A percentile compares a stretch with the other conserved stretches of the same genome.
These are phyloP conservation scores for Tylochromis polylepis DNA, from an alignment of 2,113 vertebrate species.

Conservation along the genomic window DNA sequence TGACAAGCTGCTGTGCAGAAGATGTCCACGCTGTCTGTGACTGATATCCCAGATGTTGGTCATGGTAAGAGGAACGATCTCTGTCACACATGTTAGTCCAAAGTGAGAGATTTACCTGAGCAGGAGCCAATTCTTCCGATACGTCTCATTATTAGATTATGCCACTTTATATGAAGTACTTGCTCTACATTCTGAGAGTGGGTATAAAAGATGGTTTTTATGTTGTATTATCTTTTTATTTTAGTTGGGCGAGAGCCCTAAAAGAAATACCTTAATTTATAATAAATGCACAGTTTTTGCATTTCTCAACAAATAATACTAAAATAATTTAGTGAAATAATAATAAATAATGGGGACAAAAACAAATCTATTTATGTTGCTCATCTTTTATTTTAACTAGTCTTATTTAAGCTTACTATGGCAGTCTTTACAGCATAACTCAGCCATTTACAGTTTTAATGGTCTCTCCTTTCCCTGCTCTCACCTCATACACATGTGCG, in stretches of 20 bases:
- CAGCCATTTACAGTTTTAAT: background rate
- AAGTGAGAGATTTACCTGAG: background rate
- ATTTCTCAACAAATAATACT: background rate
- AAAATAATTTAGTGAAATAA: background rate
- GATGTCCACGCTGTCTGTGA: constrained; percentile 78
- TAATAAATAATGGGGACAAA: background rate
- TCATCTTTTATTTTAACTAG: background rate
- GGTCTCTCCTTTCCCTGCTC: background rate
- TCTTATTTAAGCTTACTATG: background rate
- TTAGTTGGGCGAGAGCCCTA: background rate
- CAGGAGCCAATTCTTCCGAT: background rate
- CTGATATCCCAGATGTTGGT: constrained; percentile 81
- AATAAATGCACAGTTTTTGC: background rate
- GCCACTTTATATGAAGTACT: background rate
- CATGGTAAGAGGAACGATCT: constrained; percentile 67
- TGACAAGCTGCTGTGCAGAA: constrained; percentile 79
- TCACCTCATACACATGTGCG: background rate
- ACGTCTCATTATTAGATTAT: background rate
- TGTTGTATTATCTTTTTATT: background rate
- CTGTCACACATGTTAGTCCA: background rate
- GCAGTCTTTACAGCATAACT: background rate
- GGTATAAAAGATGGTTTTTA: background rate
- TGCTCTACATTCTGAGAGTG: background rate
- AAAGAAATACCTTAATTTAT: background rate
- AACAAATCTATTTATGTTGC: background rate